Base-by-base conservation (phyloP, 53 echinoderm and acorn worm species). In the Astropecten irregularis region DNA sequence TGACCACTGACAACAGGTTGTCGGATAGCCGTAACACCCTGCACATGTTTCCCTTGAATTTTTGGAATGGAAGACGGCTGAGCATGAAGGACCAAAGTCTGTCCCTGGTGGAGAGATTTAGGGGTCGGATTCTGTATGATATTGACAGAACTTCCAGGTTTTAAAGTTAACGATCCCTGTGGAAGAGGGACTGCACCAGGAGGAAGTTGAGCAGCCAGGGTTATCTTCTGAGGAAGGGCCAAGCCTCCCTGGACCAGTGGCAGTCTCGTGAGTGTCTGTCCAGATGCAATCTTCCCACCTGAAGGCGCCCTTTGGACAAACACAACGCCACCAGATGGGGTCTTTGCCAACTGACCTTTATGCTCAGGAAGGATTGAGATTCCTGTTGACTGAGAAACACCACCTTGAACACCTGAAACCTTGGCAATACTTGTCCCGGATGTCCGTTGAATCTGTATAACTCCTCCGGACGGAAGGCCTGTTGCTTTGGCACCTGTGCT, bases 281-380 rank as follows among this genome's bases (percentile, higher is more conserved):
- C 83, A 52, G 83, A 86, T 48, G 76, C 82, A 27, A 83, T 73
- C 82, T 95, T 95, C 9, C 79, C 62, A 6, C 53, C 70, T 20
- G 90, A 47, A 27, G 95, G 69, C 56, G 88, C 83, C 7, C 95
- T 68, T 38, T 95, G 95, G 26, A 95, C 93, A 53, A 95, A 84
- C 20, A 95, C 93, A 10, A 95, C 95, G 19, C 95, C 95, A 49
- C 95, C 93, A 0, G 95, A 90, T 29, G 92, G 86, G 14, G 95
- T 90, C 53, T 89, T 77, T 3, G 93, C 90, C 14, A 95, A 63
- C 32, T 93, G 93, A 19, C 92, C 90, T 34, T 95, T 95, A 68
- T 89, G 89, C 35, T 95, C 95, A 15, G 95, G 95, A 36, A 95
- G 82, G 29, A 95, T 81, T 0, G 91, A 93, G 16, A 95, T 84